These are phyloP conservation scores for Tonatia bakeri DNA, from an alignment of 2,113 vertebrate species.

Conservation along the genomic window DNA sequence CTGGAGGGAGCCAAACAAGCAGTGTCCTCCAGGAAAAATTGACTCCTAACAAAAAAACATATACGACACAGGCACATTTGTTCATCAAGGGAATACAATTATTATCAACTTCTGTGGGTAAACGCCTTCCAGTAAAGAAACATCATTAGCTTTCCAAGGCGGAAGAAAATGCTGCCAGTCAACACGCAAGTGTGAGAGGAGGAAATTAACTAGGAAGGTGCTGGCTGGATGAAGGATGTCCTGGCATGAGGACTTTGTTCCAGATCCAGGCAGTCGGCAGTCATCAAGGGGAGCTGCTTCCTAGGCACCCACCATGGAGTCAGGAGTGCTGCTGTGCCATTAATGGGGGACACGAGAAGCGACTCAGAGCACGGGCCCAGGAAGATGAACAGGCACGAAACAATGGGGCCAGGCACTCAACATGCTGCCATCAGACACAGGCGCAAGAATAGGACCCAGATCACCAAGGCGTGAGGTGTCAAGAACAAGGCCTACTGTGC, in stretches of 20 bases:
- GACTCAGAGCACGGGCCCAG: fast-evolving
- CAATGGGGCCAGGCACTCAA: fast-evolving
- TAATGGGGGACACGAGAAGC: background rate
- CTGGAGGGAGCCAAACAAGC: background rate
- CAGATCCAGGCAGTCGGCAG: background rate
- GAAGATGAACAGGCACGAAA: background rate
- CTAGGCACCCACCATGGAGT: fast-evolving
- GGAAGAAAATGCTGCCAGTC: background rate
- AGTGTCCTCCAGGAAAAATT: background rate
- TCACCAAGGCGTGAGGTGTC: fast-evolving
- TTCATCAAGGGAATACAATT: background rate
- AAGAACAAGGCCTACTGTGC: background rate
- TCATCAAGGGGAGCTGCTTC: background rate
- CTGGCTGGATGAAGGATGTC: fast-evolving
- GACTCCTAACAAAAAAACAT: background rate
- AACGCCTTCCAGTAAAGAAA: background rate
- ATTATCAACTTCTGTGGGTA: background rate
- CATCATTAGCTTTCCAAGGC: background rate
- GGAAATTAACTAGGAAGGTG: background rate
- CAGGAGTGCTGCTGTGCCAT: fast-evolving
- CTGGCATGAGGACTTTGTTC: fast-evolving
- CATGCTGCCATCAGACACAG: no score
- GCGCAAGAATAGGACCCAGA: background rate
- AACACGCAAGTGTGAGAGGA: background rate
- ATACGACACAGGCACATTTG: fast-evolving